These are phyloP conservation scores for Nothobranchius furzeri DNA, from an alignment of 2,113 vertebrate species.

Conservation along the genomic window DNA sequence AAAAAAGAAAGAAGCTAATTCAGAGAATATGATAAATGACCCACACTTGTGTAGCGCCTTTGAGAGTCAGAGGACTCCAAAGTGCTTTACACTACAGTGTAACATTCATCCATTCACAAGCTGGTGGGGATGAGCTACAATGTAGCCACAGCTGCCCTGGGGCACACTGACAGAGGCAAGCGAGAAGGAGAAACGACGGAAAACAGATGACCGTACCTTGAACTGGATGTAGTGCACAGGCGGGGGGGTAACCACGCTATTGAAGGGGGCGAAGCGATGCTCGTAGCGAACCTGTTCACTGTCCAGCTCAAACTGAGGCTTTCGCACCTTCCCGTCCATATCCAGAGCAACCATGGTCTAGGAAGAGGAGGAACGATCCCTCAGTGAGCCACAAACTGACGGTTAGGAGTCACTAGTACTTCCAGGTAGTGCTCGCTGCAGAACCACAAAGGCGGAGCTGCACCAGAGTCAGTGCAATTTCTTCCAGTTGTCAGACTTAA, in stretches of 20 bases:
- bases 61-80: too few species aligned
- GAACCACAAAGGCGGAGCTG: too few species aligned
- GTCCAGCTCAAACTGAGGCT: conserved; percentile 97
- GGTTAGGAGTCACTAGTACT: not conserved
- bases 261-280: conserved; percentile 98
- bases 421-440: too few species aligned
- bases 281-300: conserved; percentile 98
- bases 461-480: too few species aligned
- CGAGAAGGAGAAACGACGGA: not conserved
- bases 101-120: too few species aligned
- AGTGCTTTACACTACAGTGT: too few species aligned
- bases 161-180: too few species aligned
- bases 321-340: conserved; percentile 98
- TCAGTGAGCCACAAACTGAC: not conserved
- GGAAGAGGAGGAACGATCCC: not conserved
- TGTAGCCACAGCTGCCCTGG: too few species aligned
- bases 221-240: conserved; percentile 98
- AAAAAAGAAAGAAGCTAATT: not conserved
- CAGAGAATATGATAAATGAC: not conserved
- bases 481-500: too few species aligned
- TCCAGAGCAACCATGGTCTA: conserved; percentile 99
- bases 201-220: conserved; percentile 80
- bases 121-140: too few species aligned
- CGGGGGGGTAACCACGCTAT: conserved; percentile 96
- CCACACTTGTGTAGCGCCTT: too few species aligned